phyloP scores from a whole-genome alignment of 2,797 vertebrate species.

The Trachops cirrhosus region DNA sequence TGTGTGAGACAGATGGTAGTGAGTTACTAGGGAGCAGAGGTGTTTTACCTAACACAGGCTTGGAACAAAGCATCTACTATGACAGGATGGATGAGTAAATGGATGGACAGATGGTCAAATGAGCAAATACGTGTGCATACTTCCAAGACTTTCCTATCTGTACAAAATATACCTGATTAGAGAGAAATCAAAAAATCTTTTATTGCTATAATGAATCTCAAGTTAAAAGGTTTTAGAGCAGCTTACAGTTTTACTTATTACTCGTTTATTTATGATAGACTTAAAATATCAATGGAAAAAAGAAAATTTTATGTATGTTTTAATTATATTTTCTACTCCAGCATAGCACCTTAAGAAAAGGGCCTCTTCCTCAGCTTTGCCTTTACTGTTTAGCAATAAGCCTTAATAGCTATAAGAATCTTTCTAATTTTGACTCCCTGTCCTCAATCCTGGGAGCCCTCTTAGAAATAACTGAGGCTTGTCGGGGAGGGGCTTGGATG shows the following conservation, averaged over 20 bases:
- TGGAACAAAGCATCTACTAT: neutral
- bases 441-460: neutral
- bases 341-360: neutral
- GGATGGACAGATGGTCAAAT: neutral
- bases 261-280: neutral
- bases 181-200: neutral
- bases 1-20: neutral
- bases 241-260: neutral
- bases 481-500: neutral
- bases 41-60: neutral
- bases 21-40: neutral
- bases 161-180: neutral
- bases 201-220: constrained; percentile 14
- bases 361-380: neutral
- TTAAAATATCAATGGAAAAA: neutral
- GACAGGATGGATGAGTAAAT: neutral
- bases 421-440: neutral
- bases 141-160: neutral
- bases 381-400: neutral
- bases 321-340: neutral
- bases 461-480: neutral
- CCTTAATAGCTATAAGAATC: neutral
- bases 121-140: neutral
- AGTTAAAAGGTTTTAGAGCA: constrained; percentile 9
- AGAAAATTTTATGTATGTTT: neutral